phyloP scores from a whole-genome alignment of 2,888 invertebrate genomes.

The Ennomos quercinarius region DNA sequence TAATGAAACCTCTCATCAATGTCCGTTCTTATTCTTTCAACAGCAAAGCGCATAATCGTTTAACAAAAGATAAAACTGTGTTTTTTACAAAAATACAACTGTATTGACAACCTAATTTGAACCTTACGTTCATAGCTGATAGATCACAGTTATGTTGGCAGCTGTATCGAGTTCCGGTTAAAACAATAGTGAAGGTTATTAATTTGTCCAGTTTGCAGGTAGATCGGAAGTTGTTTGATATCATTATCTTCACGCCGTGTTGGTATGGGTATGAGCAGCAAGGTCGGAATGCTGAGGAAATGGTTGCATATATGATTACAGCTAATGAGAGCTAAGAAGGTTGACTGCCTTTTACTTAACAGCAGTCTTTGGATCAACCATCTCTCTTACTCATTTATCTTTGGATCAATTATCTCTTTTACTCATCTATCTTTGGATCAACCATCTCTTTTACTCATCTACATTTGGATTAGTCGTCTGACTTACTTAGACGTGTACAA shows the following conservation, averaged over 20 bases:
- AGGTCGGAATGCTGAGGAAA: constrained; percentile 34
- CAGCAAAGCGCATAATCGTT: not conserved
- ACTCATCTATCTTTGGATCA: no score
- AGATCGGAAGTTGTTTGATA: constrained; percentile 47
- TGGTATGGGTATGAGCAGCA: constrained; percentile 35
- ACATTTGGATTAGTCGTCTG: no score
- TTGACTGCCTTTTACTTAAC: constrained; percentile 10
- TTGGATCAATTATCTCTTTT: no score
- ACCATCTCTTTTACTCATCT: no score
- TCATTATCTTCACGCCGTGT: constrained; percentile 49
- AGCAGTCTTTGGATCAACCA: no score
- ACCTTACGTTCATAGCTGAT: constrained; percentile 29
- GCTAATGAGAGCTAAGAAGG: constrained; percentile 5
- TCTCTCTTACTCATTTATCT: no score
- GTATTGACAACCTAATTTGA: constrained; percentile 25
- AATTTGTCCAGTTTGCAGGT: constrained; percentile 39
- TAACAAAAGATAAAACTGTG: not conserved
- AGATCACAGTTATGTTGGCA: constrained; percentile 28
- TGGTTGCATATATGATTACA: not conserved
- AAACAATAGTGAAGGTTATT: constrained; percentile 54
- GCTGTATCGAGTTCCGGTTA: constrained; percentile 43
- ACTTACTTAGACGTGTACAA: no score
- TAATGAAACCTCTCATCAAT: not conserved
- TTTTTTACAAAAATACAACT: not conserved
- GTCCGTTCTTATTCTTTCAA: not conserved